Base-by-base conservation (phyloP, 2,888 invertebrate species). In the Latrodectus elegans region DNA sequence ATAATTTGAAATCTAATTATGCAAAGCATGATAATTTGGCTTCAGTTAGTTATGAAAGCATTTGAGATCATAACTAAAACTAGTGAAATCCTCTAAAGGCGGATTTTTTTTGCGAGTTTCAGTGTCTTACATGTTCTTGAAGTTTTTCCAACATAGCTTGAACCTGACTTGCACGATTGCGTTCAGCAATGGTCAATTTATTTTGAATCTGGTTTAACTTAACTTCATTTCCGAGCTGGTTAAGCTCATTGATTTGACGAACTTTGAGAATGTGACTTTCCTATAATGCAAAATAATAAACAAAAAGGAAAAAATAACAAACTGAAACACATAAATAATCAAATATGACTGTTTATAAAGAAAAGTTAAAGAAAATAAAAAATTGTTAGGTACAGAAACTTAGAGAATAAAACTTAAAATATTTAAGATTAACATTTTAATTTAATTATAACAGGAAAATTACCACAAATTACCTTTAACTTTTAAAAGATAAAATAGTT, bases 231-330 rank as follows among this genome's bases (percentile, higher is more conserved):
- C 74, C 79, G 38, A 78, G 73, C 38, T 87, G 76, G 64, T 86
- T 89, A 49, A 76, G 11, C 74, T 94, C 93, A 93, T 95, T 95
- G 90, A 94, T 94, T 81, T 94, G 93, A 91, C 95, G 95, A 88
- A 95, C 95, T 90, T 95, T 95, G 92, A 94, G 94, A 64, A 95
- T 95, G 92, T 95, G 95, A 89, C 95, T 95, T 93, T 96, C 95
- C 96, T 96, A 92, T 55, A 79, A 67, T 60, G 49, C 22, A 84
- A 68, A 88, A 64, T 78, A 22, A 77, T 52, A 14, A 68, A 75
- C 67, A 78, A 52, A 70, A 60, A 65, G 75, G n/a, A 68, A 67
- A 68, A 55, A 64, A 70, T 49, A 52, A 65, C 64, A 72, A 68
- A 80, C 79, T 51, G 53, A 84, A 84, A 77, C 26, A 68, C 60